Base-by-base conservation (phyloP, 2,113 vertebrate species). In the Clinocottus analis region DNA sequence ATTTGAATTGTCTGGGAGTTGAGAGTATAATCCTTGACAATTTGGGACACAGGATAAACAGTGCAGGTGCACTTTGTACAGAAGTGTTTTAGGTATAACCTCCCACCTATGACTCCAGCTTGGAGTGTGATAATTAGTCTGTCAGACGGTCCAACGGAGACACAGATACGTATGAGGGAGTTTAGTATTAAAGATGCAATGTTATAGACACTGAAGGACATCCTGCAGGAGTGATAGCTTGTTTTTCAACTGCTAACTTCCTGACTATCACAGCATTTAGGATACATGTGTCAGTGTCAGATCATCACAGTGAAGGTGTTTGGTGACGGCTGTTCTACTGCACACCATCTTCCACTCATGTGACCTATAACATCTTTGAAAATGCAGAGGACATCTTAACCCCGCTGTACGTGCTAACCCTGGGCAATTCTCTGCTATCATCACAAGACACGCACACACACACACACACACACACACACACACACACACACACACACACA, bases 391-490 rank as follows among this genome's bases (percentile, higher is more conserved):
- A 11, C 37, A 62, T 65, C 41, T 45, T 14, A 27, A 77, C 56
- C 12, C 10, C 56, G 29, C 25, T 7, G 66, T 33, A 27, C 0
- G 3, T 63, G 53, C 11, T 62, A 67, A 70, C 64, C 47, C n/a
- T 3, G 0, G 16, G 21, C 21, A 66, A 37, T 65, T 67, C 4
- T 68, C 39, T 80, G 70, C 21, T 76, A 76, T 21, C 17, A 74
- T 84, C 68, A 84, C 37, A 49, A 75, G 72, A 76, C 51, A 53
- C 13, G 64, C 49, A 74, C 71, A 59, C 62, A 82, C 72, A 49
- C 66, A 31, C 58, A 51, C 59, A 61, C 51, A 56, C 80, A 55
- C 76, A 56, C 66, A 76, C 55, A 45, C 55, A 69, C 71, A 65
- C 31, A 58, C 31, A 68, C 13, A 39, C 23, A 51, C 37, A 5